Conservation (phyloP, 2,113 vertebrate genomes). For the Myanophis thanlyinensis region DNA sequence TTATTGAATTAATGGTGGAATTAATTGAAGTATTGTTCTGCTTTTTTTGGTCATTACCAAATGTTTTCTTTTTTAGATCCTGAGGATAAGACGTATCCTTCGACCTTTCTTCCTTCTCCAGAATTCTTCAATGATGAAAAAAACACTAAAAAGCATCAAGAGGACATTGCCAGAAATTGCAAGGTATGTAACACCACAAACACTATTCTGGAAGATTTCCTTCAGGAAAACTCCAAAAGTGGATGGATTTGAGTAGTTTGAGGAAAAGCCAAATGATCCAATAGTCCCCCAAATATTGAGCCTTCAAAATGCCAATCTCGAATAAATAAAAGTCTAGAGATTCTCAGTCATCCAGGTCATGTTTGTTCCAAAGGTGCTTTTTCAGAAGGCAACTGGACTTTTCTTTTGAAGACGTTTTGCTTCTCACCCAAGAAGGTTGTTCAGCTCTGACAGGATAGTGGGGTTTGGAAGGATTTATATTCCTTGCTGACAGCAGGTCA, state of each 20-base stretch:
- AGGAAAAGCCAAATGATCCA: neutral
- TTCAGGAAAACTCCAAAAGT: neutral
- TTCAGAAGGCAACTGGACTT: too few species aligned
- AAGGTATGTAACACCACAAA: conserved; percentile 73
- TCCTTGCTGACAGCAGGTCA: too few species aligned
- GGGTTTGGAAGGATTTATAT: too few species aligned
- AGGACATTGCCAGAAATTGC: conserved; percentile 91
- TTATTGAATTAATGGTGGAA: neutral
- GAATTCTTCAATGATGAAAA: conserved; percentile 98
- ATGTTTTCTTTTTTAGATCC: conserved; percentile 61
- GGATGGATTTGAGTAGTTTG: neutral
- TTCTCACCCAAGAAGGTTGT: too few species aligned
- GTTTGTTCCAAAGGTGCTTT: too few species aligned
- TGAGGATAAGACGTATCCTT: conserved; percentile 84
- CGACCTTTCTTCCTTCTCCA: conserved; percentile 96
- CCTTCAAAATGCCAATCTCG: neutral
- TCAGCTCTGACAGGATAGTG: too few species aligned
- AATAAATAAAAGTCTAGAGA: too few species aligned
- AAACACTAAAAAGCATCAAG: conserved; percentile 92
- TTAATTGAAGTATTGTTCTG: neutral
- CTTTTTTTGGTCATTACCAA: neutral
- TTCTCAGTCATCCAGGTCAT: too few species aligned
- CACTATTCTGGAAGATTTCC: neutral
- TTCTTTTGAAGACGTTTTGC: too few species aligned
- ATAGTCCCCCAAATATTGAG: neutral